Evolutionary conservation across 2,888 invertebrate species (phyloP).

Genomic region (Dascillus cervinus): DNA sequence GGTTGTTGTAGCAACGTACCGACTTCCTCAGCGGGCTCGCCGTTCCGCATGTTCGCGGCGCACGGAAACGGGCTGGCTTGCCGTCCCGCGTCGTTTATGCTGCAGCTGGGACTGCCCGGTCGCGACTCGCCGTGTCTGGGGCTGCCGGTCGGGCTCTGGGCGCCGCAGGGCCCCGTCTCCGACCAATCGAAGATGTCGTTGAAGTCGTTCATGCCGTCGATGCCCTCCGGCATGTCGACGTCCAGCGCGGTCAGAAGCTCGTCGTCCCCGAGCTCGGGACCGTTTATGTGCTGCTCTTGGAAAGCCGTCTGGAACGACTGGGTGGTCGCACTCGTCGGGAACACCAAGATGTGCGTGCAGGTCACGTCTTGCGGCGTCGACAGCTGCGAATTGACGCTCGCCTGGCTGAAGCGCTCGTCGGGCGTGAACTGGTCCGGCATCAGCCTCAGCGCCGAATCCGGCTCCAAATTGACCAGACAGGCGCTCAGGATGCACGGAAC

Average conservation of each 20-base stretch:
- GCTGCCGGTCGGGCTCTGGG: conserved; percentile 50
- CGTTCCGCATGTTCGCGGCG: conserved; percentile 38
- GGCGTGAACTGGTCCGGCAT: conserved; percentile 95
- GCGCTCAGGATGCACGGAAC: conserved; percentile 92
- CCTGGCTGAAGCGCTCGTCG: conserved; percentile 80
- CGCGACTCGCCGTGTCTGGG: conserved; percentile 46
- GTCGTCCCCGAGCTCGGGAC: conserved; percentile 58
- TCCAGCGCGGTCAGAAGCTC: conserved; percentile 56
- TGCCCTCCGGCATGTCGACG: conserved; percentile 55
- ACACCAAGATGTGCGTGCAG: conserved; percentile 96
- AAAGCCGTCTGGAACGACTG: conserved; percentile 72
- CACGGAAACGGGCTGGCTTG: conserved; percentile 46
- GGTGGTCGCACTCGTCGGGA: conserved; percentile 93
- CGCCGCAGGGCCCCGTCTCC: conserved; percentile 48
- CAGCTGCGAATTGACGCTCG: conserved; percentile 80
- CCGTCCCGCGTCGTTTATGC: conserved; percentile 33
- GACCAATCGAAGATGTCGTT: conserved; percentile 74
- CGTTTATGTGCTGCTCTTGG: conserved; percentile 57
- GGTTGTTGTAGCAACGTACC: conserved; percentile 94
- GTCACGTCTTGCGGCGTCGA: conserved; percentile 95
- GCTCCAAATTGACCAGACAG: conserved; percentile 92
- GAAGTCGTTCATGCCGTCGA: conserved; percentile 65
- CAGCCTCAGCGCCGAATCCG: conserved; percentile 64
- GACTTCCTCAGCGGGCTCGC: conserved; percentile 35
- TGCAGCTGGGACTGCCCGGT: conserved; percentile 49